Conservation (phyloP, 2,113 vertebrate genomes). For the Xiphophorus couchianus region DNA sequence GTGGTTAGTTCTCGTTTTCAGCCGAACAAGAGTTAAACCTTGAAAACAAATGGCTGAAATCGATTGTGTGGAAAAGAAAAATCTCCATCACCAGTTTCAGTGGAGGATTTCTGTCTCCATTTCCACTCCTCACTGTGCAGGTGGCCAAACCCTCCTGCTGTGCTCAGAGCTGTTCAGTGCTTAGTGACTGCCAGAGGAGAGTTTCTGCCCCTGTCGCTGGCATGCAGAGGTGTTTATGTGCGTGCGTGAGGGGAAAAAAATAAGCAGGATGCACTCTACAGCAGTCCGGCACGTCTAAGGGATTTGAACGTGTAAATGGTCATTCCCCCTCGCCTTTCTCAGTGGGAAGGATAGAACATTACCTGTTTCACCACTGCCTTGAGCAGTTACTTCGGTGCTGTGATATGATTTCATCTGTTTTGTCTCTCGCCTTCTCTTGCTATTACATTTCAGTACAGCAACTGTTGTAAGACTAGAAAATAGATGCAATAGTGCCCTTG, state of each 20-base stretch:
- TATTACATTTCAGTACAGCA: slow-evolving; percentile 20
- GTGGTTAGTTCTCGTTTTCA: slow-evolving; percentile 54
- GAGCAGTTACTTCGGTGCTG: slow-evolving; percentile 4
- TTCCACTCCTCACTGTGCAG: slow-evolving; percentile 56
- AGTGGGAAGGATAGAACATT: slow-evolving; percentile 45
- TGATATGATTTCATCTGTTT: slow-evolving; percentile 37
- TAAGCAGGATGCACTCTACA: slow-evolving; percentile 43
- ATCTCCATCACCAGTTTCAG: slow-evolving; percentile 50
- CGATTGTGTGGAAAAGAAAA: slow-evolving; percentile 47
- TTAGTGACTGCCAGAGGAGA: slow-evolving; percentile 66
- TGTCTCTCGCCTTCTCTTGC: slow-evolving; percentile 21
- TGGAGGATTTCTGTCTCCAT: slow-evolving; percentile 56
- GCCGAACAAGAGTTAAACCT: slow-evolving; percentile 40
- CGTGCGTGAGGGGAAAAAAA: slow-evolving; percentile 34
- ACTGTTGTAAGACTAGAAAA: not conserved
- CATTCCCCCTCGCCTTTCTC: slow-evolving; percentile 32
- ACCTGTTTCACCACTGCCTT: slow-evolving; percentile 29
- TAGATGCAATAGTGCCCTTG: slow-evolving; percentile 9
- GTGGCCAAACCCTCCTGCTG: slow-evolving; percentile 67
- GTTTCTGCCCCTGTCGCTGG: slow-evolving; percentile 42
- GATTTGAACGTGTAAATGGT: slow-evolving; percentile 45
- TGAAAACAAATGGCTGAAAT: slow-evolving; percentile 53
- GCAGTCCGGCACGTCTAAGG: slow-evolving; percentile 40
- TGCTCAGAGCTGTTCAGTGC: slow-evolving; percentile 62
- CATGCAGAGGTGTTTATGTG: slow-evolving; percentile 16